Base-by-base conservation (phyloP, 2,888 invertebrate genomes). In the Euclidia mi region DNA sequence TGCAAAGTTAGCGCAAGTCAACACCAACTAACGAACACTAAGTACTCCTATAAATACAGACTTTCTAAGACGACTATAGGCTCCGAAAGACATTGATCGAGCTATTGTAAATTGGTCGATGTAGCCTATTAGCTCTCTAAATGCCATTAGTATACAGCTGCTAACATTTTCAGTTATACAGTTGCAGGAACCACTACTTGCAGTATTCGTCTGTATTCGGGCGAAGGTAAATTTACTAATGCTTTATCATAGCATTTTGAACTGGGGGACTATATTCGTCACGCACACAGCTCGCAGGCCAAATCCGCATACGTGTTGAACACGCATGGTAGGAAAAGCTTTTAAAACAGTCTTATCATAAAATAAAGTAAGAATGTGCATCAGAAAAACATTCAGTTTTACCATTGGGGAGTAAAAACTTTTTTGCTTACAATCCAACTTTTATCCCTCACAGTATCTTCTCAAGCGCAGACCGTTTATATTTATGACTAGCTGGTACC, bases 401-500 rank as follows among this genome's bases (percentile, higher is more conserved):
- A 38, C 41, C 37, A 40, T 40, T 37, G 34, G 18, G 60, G 43
- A 50, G 53, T 25, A 53, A 62, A 65, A 73, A 53, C n/a, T 59
- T 68, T 59, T 60, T 62, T 65, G 56, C 56, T 62, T 61, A 59
- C 58, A 62, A 53, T 70, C 48, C 50, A 61, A 74, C 45, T 70
- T 74, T 66, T 74, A 66, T 70, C 48, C 52, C 38, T 56, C 61
- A 58, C 42, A 50, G 71, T 74, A 70, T 65, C 57, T 74, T 48
- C 56, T 70, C 60, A 61, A 70, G 71, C 55, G 59, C 56, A 67
- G 55, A 53, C 55, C 56, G 61, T 64, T 73, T 62, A 62, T 65
- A 65, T 69, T 74, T 64, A 67, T 71, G 55, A 71, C 44, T 64
- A 53, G 75, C n/a, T n/a, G n/a, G n/a, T n/a, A n/a, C n/a, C n/a